Evolutionary conservation across 2,797 vertebrate genomes (phyloP).

Genomic region (Malurus leucopterus): DNA sequence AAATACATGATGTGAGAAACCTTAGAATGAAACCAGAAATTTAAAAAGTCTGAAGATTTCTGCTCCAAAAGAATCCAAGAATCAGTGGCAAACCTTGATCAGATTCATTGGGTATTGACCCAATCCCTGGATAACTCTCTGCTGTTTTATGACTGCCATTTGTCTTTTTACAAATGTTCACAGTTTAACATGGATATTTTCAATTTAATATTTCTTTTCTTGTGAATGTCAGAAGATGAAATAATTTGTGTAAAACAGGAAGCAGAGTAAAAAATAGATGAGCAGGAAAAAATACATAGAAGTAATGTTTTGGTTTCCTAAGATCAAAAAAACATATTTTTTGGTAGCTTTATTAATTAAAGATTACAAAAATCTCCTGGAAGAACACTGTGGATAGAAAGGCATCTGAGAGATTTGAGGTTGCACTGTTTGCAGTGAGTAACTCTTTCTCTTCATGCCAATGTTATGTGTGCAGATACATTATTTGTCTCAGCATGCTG

Average conservation of each 20-base stretch:
- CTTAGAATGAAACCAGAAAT: not conserved
- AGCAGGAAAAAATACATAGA: not conserved
- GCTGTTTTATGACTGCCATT: not conserved
- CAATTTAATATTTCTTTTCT: not conserved
- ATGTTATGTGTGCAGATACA: not conserved
- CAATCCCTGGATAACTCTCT: not conserved
- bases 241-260: not conserved
- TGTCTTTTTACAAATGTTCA: not conserved
- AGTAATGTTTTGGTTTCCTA: not conserved
- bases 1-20: not conserved
- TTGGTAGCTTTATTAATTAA: not conserved
- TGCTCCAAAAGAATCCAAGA: not conserved
- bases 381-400: not conserved
- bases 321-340: fast-evolving
- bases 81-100: not conserved
- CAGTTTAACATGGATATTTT: not conserved
- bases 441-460: not conserved
- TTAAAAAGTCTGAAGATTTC: not conserved
- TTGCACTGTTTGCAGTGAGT: not conserved
- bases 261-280: not conserved
- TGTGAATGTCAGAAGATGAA: not conserved
- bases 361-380: not conserved
- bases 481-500: not conserved
- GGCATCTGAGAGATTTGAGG: not conserved
- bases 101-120: not conserved